phyloP scores from a whole-genome alignment of 64 coral and sea anemone species.

The Pocillopora verrucosa region DNA sequence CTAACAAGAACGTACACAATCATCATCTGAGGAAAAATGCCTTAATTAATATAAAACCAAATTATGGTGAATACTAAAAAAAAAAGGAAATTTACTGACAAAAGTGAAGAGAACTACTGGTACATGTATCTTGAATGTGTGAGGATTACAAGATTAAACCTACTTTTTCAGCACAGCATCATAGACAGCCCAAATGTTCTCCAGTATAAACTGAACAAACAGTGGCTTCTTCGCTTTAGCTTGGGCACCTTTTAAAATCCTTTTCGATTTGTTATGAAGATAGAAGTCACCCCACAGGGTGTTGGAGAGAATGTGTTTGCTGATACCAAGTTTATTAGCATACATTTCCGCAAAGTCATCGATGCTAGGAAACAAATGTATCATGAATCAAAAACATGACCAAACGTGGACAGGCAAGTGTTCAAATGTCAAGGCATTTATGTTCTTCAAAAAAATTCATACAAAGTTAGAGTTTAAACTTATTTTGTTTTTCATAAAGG shows the following conservation, averaged over 20 bases:
- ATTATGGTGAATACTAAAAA: no score
- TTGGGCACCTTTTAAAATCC: conserved; percentile 91
- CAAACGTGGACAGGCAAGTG: background rate
- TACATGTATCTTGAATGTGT: no score
- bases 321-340: conserved; percentile 89
- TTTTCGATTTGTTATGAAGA: conserved; percentile 86
- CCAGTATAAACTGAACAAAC: conserved; percentile 97
- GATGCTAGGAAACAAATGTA: conserved; percentile 50
- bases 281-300: conserved; percentile 98
- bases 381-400: background rate
- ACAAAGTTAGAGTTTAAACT: no score
- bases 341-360: conserved; percentile 90
- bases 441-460: no score
- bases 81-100: no score
- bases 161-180: conserved; percentile 90
- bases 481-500: no score
- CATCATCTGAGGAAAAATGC: no score
- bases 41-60: no score
- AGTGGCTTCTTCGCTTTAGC: conserved; percentile 93
- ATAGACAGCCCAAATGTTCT: conserved; percentile 98
- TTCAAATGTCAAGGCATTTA: no score
- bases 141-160: background rate
- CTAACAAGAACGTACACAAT: no score
- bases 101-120: no score
- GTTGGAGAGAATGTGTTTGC: conserved; percentile 64